Conservation (phyloP, 2,888 invertebrate species). For the Acrocyrtus sp. region DNA sequence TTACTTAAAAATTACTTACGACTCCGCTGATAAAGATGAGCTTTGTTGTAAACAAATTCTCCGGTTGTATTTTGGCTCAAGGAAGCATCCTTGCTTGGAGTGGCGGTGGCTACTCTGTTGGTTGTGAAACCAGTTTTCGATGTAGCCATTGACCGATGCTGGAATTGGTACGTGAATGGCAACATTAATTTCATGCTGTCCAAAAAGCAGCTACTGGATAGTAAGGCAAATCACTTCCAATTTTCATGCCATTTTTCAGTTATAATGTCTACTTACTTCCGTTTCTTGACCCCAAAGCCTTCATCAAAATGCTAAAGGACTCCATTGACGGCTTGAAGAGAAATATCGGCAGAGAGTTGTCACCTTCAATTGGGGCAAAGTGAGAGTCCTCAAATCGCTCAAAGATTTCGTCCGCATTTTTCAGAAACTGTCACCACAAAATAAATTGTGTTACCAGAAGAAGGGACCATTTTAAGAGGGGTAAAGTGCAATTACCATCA, state of each 20-base stretch:
- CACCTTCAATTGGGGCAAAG: conserved; percentile 24
- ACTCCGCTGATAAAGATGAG: background rate
- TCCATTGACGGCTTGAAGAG: conserved; percentile 29
- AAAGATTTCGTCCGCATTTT: conserved; percentile 39
- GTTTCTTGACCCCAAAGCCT: conserved; percentile 29
- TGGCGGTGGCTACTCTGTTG: conserved; percentile 17
- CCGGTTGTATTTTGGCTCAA: conserved; percentile 27
- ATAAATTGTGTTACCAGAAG: background rate
- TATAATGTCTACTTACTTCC: conserved; percentile 40
- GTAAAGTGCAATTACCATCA: too few species aligned
- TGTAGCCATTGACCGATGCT: conserved; percentile 24
- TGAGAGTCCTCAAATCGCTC: conserved; percentile 5
- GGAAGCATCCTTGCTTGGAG: background rate
- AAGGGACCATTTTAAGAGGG: too few species aligned
- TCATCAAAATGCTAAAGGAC: conserved; percentile 29
- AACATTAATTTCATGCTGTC: too few species aligned
- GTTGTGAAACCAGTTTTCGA: conserved; percentile 36
- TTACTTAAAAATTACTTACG: too few species aligned
- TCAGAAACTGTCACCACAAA: conserved; percentile 26
- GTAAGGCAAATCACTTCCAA: too few species aligned
- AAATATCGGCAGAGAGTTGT: conserved; percentile 20
- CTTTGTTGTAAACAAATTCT: conserved; percentile 8
- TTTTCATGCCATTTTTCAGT: too few species aligned
- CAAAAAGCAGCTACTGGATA: too few species aligned
- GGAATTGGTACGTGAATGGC: background rate